Percentiles rank a stretch among this genome's conserved stretches.
Conservation (phyloP, 2,113 vertebrate genomes). For the Sphaerodactylus townsendi region DNA sequence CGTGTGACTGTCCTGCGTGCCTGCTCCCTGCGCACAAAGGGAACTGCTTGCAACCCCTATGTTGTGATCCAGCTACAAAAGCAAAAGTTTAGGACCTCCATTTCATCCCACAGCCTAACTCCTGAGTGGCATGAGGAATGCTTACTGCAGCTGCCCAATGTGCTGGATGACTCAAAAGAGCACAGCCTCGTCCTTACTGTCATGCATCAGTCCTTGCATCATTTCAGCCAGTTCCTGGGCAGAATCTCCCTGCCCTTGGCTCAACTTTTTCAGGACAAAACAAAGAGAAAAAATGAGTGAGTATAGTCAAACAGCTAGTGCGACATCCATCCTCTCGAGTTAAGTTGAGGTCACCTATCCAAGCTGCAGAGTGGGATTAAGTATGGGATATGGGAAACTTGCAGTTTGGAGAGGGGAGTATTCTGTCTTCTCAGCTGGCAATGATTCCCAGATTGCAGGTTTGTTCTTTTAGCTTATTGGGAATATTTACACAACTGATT, state of each 20-base stretch:
- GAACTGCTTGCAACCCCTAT: slow-evolving; percentile 9
- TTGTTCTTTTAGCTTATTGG: background rate
- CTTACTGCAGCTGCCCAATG: background rate
- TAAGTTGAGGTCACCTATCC: background rate
- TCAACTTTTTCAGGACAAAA: slow-evolving; percentile 32
- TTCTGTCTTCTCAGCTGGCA: background rate
- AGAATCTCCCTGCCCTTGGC: slow-evolving; percentile 11
- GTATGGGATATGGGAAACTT: background rate
- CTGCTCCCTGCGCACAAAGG: slow-evolving; percentile 26
- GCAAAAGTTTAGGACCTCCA: slow-evolving; percentile 34
- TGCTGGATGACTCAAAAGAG: slow-evolving; percentile 30
- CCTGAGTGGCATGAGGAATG: slow-evolving; percentile 46
- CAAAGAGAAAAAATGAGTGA: slow-evolving; percentile 42
- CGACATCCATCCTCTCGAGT: background rate
- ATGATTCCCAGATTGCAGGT: background rate
- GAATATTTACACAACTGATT: background rate
- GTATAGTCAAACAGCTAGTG: background rate
- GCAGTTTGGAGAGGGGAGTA: background rate
- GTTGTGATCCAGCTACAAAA: slow-evolving; percentile 39
- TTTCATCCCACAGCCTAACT: slow-evolving; percentile 2
- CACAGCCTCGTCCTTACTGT: background rate
- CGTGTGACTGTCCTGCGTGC: slow-evolving; percentile 27
- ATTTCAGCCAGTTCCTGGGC: background rate
- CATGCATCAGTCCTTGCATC: background rate
- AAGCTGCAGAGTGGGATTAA: background rate